Conservation (phyloP, 2,888 invertebrate genomes). For the Diarsia dahlii region DNA sequence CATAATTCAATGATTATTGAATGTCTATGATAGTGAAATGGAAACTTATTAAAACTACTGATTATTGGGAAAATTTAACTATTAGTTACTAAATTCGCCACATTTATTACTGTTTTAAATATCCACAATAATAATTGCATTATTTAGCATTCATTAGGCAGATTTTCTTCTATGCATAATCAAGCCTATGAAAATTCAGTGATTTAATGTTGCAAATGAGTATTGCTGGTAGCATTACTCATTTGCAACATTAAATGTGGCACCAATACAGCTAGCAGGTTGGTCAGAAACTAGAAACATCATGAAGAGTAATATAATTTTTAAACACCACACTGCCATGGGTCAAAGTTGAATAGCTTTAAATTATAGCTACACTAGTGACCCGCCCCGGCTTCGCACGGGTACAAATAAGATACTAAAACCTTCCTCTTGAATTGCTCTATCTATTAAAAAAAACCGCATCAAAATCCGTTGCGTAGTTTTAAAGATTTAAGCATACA, state of each 20-base stretch:
- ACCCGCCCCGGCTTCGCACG: too few species aligned
- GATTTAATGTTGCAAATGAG: too few species aligned
- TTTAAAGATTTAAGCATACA: too few species aligned
- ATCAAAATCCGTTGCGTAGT: too few species aligned
- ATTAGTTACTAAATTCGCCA: not conserved
- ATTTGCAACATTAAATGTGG: too few species aligned
- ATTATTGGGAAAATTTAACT: conserved; percentile 17
- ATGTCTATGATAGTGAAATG: conserved; percentile 33
- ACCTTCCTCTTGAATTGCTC: too few species aligned
- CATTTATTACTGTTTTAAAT: not conserved
- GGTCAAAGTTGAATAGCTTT: not conserved
- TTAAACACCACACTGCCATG: accelerated
- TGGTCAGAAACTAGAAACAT: too few species aligned
- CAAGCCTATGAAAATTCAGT: not conserved
- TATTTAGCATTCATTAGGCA: conserved; percentile 11
- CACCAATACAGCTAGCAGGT: too few species aligned
- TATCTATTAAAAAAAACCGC: too few species aligned
- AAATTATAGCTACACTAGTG: too few species aligned
- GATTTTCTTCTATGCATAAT: not conserved
- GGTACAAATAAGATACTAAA: too few species aligned
- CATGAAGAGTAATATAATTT: not conserved
- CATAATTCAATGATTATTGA: conserved; percentile 31
- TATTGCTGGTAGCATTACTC: too few species aligned
- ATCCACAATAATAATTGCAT: not conserved
- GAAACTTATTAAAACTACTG: conserved; percentile 10